Evolutionary conservation across 2,888 invertebrate species (phyloP), one percentile per base, ranked within the genome.

Genomic region (Pterobdella sp.): DNA sequence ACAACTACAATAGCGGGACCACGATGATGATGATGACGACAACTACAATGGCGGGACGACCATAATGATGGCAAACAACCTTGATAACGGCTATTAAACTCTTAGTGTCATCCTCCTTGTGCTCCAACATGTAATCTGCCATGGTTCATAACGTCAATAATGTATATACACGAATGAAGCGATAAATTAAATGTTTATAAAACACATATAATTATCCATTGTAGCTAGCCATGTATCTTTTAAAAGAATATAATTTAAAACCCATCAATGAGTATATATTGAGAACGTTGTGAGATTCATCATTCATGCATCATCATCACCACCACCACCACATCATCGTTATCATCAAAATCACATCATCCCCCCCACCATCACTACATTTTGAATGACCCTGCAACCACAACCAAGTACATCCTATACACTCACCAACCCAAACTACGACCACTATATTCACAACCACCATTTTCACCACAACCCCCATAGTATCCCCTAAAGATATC

Each of bases 61-160:
- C n/a, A n/a, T n/a, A 18, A 18, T 14, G 22, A 7, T 26, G 3
- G 36, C 22, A 68, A 74, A 79, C 78, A 77, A 86, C 87, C 85
- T 80, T 80, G 73, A 88, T 86, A 52, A 92, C 86, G 84, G 80
- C 81, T 75, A 87, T 87, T 64, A 92, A 86, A 76, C 90, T 89
- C 79, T 90, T 89, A 0, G 91, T 92, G 80, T 93, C 91, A 79
- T 93, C 92, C 77, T 90, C 90, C 75, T 88, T 87, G 72, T 87
- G 86, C 7, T 84, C 82, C 72, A 91, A 83, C 83, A 93, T 85
- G 79, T 88, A 87, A 70, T 85, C 86, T 82, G 90, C n/a, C n/a
- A n/a, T n/a, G n/a, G n/a, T n/a, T n/a, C n/a, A n/a, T n/a, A n/a
- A n/a, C n/a, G n/a, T n/a, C n/a, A n/a, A n/a, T n/a, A n/a, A n/a